Evolutionary conservation across 2,113 vertebrate genomes (phyloP).

Genomic region (Pygoscelis adeliae): DNA sequence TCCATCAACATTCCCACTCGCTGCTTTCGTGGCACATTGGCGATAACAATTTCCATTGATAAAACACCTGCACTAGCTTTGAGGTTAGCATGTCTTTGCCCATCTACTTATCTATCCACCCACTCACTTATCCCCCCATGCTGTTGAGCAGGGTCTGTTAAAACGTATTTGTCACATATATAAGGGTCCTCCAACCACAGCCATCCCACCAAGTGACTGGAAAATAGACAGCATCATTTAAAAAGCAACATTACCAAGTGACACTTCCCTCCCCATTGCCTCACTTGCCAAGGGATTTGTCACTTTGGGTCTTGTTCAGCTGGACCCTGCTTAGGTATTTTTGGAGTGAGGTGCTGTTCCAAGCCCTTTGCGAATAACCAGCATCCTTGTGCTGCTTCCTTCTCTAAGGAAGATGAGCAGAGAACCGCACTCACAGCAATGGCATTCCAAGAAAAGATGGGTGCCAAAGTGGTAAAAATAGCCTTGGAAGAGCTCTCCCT

Average conservation of each 20-base stretch:
- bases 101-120: background rate
- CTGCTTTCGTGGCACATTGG: background rate
- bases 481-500: background rate
- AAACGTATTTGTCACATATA: background rate
- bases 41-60: background rate
- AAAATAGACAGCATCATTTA: background rate
- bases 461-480: background rate
- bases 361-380: background rate
- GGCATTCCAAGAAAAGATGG: background rate
- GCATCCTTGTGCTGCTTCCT: background rate
- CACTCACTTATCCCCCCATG: background rate
- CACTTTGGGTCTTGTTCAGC: background rate
- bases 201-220: background rate
- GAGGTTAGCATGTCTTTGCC: background rate
- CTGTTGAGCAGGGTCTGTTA: background rate
- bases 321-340: background rate
- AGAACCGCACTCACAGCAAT: background rate
- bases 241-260: background rate
- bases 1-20: background rate
- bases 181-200: background rate
- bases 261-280: background rate
- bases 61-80: background rate
- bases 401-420: background rate
- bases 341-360: background rate
- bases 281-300: background rate